These are phyloP conservation scores for Plebejus melissa DNA, from an alignment of 2,888 invertebrate species.

Conservation along the genomic window DNA sequence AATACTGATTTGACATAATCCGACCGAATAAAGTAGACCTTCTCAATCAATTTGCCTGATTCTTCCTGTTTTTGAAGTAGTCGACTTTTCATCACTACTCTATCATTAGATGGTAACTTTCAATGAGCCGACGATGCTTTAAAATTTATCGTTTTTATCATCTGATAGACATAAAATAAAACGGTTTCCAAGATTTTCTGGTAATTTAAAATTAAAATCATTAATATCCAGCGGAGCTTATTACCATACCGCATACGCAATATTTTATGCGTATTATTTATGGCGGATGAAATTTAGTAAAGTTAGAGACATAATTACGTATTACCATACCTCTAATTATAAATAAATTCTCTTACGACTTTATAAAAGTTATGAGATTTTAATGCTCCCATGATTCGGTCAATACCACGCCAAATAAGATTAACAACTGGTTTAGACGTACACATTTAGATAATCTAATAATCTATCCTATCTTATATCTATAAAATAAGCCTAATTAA, in stretches of 20 bases:
- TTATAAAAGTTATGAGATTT: background rate
- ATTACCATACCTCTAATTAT: slow-evolving; percentile 7
- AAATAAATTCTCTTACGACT: background rate
- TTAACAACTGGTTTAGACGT: slow-evolving; percentile 13
- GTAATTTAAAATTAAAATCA: slow-evolving; percentile 27
- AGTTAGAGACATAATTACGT: background rate
- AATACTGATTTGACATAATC: no score
- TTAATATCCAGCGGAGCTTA: slow-evolving; percentile 31
- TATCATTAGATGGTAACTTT: background rate
- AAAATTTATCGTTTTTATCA: background rate
- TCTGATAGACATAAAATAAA: slow-evolving; percentile 6
- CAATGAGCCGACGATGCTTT: background rate
- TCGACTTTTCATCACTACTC: background rate
- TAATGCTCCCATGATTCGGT: background rate
- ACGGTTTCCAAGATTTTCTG: slow-evolving; percentile 29
- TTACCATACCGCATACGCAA: slow-evolving; percentile 22
- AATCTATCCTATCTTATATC: slow-evolving; percentile 11
- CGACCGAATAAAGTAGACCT: no score
- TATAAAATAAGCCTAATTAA: slow-evolving; percentile 20
- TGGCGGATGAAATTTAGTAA: background rate
- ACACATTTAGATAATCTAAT: background rate
- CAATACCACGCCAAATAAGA: slow-evolving; percentile 11
- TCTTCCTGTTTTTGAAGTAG: background rate
- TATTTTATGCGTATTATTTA: slow-evolving; percentile 25
- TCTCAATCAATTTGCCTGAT: no score